A percentile compares a stretch with the other conserved stretches of the same genome.
Evolutionary conservation across 1,140 invertebrate genomes (phyloP).

Genomic region (Oscheius sp.): DNA sequence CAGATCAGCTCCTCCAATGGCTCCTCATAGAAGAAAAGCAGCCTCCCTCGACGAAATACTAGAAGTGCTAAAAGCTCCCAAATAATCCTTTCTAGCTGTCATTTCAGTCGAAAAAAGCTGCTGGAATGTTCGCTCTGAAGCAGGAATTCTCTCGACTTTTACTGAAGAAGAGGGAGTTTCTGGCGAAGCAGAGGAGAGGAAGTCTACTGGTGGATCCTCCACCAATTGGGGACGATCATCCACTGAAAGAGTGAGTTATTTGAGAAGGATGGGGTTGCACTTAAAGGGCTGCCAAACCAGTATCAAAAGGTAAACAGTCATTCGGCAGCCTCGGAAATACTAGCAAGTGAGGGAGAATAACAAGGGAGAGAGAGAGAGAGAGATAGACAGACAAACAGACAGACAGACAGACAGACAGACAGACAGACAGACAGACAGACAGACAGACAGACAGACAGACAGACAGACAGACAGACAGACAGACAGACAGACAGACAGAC

Average conservation of each 20-base stretch:
- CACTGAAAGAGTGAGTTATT: background rate
- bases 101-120: background rate
- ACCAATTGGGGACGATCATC: background rate
- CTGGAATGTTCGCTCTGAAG: background rate
- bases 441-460: too few species aligned
- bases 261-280: background rate
- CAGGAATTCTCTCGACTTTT: background rate
- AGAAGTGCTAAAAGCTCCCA: background rate
- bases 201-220: background rate
- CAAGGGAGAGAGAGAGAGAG: too few species aligned
- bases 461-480: too few species aligned
- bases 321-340: too few species aligned
- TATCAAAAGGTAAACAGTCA: conserved; percentile 7
- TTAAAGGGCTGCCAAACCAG: background rate
- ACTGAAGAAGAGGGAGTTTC: background rate
- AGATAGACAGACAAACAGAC: too few species aligned
- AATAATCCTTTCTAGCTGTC: background rate
- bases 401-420: too few species aligned
- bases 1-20: background rate
- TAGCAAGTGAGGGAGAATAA: too few species aligned
- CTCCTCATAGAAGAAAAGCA: background rate
- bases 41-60: background rate
- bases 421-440: too few species aligned
- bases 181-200: background rate
- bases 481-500: too few species aligned